Evolutionary conservation across 2,888 invertebrate genomes (phyloP).

Genomic region (Salticus scenicus): DNA sequence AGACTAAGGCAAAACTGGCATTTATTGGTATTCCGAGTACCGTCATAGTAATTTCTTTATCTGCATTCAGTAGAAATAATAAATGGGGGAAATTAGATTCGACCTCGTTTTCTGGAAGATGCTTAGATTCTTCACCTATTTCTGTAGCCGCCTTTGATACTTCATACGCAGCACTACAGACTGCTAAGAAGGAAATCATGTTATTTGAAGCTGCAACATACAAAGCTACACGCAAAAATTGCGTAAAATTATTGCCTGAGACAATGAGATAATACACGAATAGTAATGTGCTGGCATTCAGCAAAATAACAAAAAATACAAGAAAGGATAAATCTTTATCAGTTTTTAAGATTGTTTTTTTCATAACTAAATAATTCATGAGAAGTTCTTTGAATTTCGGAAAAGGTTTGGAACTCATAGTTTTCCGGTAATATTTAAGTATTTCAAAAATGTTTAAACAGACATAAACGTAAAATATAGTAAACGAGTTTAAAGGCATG

Average conservation of each 20-base stretch:
- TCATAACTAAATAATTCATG: background rate
- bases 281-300: background rate
- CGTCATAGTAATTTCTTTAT: constrained; percentile 17
- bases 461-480: constrained; percentile 1
- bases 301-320: constrained; percentile 1
- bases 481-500: constrained; percentile 3
- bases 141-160: background rate
- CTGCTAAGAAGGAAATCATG: background rate
- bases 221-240: background rate
- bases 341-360: background rate
- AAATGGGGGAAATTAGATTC: background rate
- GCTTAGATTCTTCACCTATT: background rate
- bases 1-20: constrained; percentile 11
- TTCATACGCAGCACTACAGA: background rate
- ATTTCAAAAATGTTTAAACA: background rate
- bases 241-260: background rate
- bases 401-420: background rate
- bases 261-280: background rate
- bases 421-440: background rate
- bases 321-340: background rate
- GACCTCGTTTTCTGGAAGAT: background rate
- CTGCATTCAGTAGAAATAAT: background rate
- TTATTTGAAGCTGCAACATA: background rate
- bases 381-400: background rate
- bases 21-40: constrained; percentile 2